Base-by-base conservation (phyloP, 2,888 invertebrate species). In the Eristalis intricaria region DNA sequence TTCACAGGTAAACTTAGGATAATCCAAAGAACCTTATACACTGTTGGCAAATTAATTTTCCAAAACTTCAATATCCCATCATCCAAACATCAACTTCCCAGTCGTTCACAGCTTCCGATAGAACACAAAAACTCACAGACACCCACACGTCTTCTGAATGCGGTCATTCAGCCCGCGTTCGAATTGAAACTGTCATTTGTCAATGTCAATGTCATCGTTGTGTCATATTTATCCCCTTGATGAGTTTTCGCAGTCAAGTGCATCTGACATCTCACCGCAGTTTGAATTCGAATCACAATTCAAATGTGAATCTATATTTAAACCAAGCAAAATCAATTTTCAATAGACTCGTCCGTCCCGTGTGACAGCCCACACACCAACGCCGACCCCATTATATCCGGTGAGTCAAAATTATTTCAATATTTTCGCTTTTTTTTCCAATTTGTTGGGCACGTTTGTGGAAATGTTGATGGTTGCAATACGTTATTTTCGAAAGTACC, bases 331-430 rank as follows among this genome's bases (percentile, higher is more conserved):
- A 56, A 32, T 10, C 29, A 10, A 32, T 29, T 63, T 22, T 40
- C 40, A 63, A 61, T 63, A 63, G 26, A 64, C 29, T 15, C 63
- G 29, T 73, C 13, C n/a, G n/a, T n/a, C 43, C 73, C n/a, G 32
- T 74, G 73, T 50, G 50, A 26, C 71, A 43, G 40, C 71, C 61
- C 61, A 71, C 71, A 35, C 43, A 26, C 23, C 26, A 22, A 8
- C 23, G 26, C 60, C 23, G 13, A 8, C 43, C 19, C 22, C 15
- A 23, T 26, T 50, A 64, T 74, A 64, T 74, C 73, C 73, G 73
- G 50, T 56, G 73, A 74, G 50, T 74, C 73, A 74, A 63, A 56
- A 56, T 32, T 74, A 29, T 58, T 58, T 69, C 50, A 50, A 32
- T 38, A 38, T 32, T 32, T 32, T 32, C 5, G 8, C 10, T 10